phyloP scores from a whole-genome alignment of 2,797 vertebrate genomes.

The Numenius phaeopus region DNA sequence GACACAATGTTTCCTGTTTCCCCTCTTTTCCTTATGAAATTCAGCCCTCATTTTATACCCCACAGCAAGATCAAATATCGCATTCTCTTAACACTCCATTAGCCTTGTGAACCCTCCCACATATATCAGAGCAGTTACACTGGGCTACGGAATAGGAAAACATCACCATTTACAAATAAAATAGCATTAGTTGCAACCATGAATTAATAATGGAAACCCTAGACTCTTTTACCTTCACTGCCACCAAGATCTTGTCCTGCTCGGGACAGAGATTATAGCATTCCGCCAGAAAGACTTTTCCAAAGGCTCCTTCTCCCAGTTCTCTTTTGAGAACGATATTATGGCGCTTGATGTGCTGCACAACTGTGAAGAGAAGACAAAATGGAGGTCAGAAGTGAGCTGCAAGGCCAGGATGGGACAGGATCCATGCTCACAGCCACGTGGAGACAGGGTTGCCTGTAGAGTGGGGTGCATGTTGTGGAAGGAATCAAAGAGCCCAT shows the following conservation, averaged over 20 bases:
- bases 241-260: constrained; percentile 96
- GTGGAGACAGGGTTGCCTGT: not conserved
- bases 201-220: constrained; percentile 48
- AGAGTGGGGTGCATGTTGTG: rapidly evolving
- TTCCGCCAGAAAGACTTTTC: constrained; percentile 97
- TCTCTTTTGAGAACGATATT: constrained; percentile 98
- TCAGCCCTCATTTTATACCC: constrained; percentile 7
- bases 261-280: constrained; percentile 95
- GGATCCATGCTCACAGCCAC: not conserved
- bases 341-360: constrained; percentile 98
- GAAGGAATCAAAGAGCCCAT: not conserved
- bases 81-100: constrained; percentile 21
- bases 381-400: constrained; percentile 30
- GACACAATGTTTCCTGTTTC: not conserved
- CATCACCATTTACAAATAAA: constrained; percentile 2
- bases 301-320: constrained; percentile 97
- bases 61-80: not conserved
- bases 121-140: not conserved
- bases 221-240: constrained; percentile 91
- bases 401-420: rapidly evolving
- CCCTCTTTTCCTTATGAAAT: not conserved
- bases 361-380: constrained; percentile 86
- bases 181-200: not conserved
- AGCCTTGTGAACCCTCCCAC: not conserved
- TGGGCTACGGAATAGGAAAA: not conserved